Base-by-base conservation (phyloP, 2,797 vertebrate species). In the Amphiprion clarkii region DNA sequence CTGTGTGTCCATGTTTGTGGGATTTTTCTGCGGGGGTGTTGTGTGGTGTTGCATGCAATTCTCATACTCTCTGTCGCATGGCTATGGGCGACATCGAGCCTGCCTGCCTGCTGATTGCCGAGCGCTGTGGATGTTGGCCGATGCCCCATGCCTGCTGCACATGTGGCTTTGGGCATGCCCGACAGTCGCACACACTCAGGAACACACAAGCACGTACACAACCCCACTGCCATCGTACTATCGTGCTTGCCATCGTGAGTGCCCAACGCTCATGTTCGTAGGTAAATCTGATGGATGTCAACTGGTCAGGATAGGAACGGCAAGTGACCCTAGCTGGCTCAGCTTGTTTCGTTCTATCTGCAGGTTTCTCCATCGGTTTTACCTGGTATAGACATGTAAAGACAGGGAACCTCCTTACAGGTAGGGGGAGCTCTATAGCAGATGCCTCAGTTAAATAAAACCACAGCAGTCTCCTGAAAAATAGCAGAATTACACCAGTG, bases 381-480 rank as follows among this genome's bases (percentile, higher is more conserved):
- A 89, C 89, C 87, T 87, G 79, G 79, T 84, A 70, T 86, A 89
- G 78, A 90, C 76, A 82, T 79, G 78, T 88, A 68, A 85, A 90
- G 82, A 82, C 82, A 93, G 92, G 88, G 88, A 90, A 94, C 90
- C 91, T 94, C 93, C 91, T 88, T 65, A 77, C 80, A 91, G 94
- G 93, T 93, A 91, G 93, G 91, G 94, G 94, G 94, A 94, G 95
- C 95, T 95, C 94, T 94, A 92, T 91, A 91, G 89, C 89, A 73
- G 74, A 89, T 70, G 90, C 88, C 88, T 78, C 44, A 62, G 79
- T 78, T 65, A 74, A 81, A 65, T 74, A 12, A 74, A 80, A 69
- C 82, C 76, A 71, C 79, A 81, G 79, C 78, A 75, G 88, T 92
- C 92, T 91, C 91, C 89, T 94, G 82, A 87, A 75, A 80, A 84